Evolutionary conservation across 2,113 vertebrate species (phyloP).

Genomic region (Hydropotes inermis): DNA sequence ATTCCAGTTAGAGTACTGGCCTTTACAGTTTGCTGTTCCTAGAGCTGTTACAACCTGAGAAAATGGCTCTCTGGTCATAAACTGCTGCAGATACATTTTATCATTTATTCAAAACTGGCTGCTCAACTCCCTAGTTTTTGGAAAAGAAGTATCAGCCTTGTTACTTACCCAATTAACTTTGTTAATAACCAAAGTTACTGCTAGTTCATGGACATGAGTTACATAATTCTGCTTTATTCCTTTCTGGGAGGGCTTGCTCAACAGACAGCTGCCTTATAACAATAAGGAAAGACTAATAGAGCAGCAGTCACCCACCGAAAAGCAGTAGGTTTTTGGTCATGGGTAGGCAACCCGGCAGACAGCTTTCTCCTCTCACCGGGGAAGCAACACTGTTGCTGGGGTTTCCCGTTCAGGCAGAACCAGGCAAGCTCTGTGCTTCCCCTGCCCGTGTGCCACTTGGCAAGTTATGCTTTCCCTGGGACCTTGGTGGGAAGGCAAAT

Average conservation of each 20-base stretch:
- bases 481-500: not conserved
- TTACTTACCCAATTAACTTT: not conserved
- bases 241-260: not conserved
- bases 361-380: not conserved
- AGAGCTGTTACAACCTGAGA: not conserved
- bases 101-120: not conserved
- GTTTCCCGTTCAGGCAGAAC: not conserved
- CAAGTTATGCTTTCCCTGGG: not conserved
- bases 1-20: not conserved
- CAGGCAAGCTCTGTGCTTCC: no score
- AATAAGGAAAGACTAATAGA: not conserved
- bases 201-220: constrained; percentile 40
- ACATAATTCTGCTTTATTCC: constrained; percentile 29
- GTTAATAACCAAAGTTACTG: constrained; percentile 37
- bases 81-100: not conserved
- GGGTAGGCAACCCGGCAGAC: not conserved
- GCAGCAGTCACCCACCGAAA: not conserved
- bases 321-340: not conserved
- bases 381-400: not conserved
- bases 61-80: not conserved
- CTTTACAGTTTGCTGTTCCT: not conserved
- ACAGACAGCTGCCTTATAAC: not conserved
- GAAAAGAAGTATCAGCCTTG: not conserved
- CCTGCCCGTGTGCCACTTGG: not conserved
- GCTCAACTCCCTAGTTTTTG: constrained; percentile 21